A percentile compares a stretch with the other conserved stretches of the same genome.
Evolutionary conservation across 2,797 vertebrate genomes (phyloP).

Genomic region (Harpagifer antarcticus): DNA sequence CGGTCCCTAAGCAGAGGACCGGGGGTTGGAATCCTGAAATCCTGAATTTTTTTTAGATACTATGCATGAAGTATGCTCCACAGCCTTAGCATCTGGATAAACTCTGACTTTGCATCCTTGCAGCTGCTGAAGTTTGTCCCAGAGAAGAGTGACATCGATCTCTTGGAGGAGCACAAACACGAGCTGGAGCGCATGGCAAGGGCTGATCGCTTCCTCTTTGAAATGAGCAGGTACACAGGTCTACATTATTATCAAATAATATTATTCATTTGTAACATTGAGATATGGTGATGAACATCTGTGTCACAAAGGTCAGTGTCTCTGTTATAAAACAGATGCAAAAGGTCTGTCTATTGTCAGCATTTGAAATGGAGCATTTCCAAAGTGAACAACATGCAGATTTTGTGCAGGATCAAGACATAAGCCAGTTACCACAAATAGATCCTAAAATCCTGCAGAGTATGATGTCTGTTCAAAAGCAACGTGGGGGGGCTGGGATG

Average conservation of each 20-base stretch:
- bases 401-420: slow-evolving; percentile 13
- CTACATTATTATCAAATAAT: not conserved
- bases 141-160: slow-evolving; percentile 94
- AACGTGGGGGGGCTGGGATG: not conserved
- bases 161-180: slow-evolving; percentile 96
- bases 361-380: slow-evolving; percentile 1
- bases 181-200: slow-evolving; percentile 97
- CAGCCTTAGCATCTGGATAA: not conserved
- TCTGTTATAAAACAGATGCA: not conserved
- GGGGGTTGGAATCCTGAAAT: too few species aligned
- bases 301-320: not conserved
- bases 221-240: slow-evolving; percentile 94
- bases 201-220: slow-evolving; percentile 96
- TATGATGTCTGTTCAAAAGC: not conserved
- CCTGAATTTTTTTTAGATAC: not conserved
- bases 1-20: too few species aligned
- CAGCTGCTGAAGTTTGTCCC: slow-evolving; percentile 96
- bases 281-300: not conserved
- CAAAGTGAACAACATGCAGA: slow-evolving; percentile 11
- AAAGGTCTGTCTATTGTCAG: not conserved
- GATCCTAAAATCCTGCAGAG: slow-evolving; percentile 18
- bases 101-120: not conserved
- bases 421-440: slow-evolving; percentile 5
- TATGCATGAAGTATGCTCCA: not conserved
- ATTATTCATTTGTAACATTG: not conserved